Base-by-base conservation (phyloP, 2,888 invertebrate species). In the Hartigia nigra region DNA sequence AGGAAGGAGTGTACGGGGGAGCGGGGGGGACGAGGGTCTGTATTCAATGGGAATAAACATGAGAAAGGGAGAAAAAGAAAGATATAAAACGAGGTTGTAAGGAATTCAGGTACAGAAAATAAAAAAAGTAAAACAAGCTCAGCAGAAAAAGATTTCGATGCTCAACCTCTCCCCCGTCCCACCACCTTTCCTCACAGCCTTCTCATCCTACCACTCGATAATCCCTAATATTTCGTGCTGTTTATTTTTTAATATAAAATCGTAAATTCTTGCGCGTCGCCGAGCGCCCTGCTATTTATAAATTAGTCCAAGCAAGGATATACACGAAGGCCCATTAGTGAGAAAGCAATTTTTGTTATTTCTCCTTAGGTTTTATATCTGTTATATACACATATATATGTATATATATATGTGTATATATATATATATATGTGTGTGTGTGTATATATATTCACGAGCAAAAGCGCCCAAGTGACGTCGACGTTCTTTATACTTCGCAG, bases 321-420 rank as follows among this genome's bases (percentile, higher is more conserved):
- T 77, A 74, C 75, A 80, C 80, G 77, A 74, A 74, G 77, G 35
- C 82, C 82, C 81, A 82, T 86, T 85, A 81, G 84, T 83, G 84
- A 84, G 83, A 86, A 84, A 86, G 84, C 84, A 85, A 84, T 87
- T 86, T 83, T 84, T 23, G 2, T 2, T 9, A 9, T 55, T 55
- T 2, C 23, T 55, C 23, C 55, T 2, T 82, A 80, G 82, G 84
- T 84, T 82, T 83, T n/a, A n/a, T n/a, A n/a, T n/a, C n/a, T n/a
- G n/a, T n/a, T n/a, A n/a, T n/a, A n/a, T n/a, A n/a, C n/a, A n/a
- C n/a, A n/a, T n/a, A n/a, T n/a, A n/a, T n/a, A n/a, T n/a, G n/a
- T n/a, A n/a, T n/a, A n/a, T n/a, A n/a, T n/a, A n/a, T n/a, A n/a
- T n/a, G n/a, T n/a, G n/a, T n/a, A n/a, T n/a, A n/a, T n/a, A n/a